Conservation (phyloP, 53 echinoderm and acorn worm species). For the Apostichopus leukothele region DNA sequence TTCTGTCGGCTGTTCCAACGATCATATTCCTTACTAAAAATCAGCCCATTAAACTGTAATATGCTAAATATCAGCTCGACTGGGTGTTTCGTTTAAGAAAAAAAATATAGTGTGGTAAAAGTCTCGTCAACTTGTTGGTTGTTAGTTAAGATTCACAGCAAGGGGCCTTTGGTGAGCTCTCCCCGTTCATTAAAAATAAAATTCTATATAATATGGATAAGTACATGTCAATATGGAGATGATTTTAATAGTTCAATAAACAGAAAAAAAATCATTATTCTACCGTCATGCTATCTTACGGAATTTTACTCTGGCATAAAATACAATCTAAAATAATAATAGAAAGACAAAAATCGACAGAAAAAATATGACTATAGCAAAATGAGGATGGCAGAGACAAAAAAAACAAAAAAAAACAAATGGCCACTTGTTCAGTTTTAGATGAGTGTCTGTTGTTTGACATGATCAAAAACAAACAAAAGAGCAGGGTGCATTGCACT, state of each 20-base stretch:
- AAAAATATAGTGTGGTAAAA: too few relatives aligned
- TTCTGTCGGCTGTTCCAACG: too few relatives aligned
- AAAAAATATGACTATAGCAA: not conserved
- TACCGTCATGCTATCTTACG: conserved; percentile 23
- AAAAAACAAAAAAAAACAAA: not conserved
- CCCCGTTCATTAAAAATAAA: not conserved
- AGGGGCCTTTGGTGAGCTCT: not conserved
- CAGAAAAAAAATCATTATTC: not conserved
- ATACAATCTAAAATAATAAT: not conserved
- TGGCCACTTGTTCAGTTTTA: conserved; percentile 22
- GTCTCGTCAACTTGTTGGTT: too few relatives aligned
- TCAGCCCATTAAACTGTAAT: too few relatives aligned
- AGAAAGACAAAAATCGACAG: not conserved
- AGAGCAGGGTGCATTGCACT: too few relatives aligned
- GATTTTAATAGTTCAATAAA: not conserved
- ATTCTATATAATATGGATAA: conserved; percentile 4
- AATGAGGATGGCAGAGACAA: not conserved
- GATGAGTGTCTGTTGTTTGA: too few relatives aligned
- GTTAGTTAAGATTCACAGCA: conserved; percentile 17
- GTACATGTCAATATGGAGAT: conserved; percentile 22
- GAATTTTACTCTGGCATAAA: not conserved
- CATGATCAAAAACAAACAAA: too few relatives aligned
- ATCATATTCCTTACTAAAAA: too few relatives aligned
- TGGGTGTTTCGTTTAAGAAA: too few relatives aligned
- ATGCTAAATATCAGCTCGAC: too few relatives aligned